Evolutionary conservation across 2,797 vertebrate species (phyloP).

Genomic region (Steatocranus sp.): DNA sequence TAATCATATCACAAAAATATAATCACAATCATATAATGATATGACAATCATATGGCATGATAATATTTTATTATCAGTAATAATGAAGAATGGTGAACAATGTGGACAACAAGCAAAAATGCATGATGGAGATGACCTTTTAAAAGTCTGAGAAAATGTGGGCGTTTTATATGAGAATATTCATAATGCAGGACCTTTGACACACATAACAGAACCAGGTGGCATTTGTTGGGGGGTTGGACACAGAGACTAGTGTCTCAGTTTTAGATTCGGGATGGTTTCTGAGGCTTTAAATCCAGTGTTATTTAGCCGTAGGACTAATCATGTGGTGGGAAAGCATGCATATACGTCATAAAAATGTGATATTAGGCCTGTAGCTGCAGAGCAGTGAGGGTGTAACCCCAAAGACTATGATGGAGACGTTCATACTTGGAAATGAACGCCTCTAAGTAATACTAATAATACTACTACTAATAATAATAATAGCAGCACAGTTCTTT

Average conservation of each 20-base stretch:
- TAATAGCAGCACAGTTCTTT: background rate
- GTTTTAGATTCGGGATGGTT: background rate
- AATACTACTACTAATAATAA: accelerated
- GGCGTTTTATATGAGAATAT: background rate
- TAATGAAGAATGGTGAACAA: background rate
- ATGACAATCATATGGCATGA: background rate
- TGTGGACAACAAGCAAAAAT: background rate
- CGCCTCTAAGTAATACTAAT: background rate
- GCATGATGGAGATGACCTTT: background rate
- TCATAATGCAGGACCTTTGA: background rate
- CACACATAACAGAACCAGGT: background rate
- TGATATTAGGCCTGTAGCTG: background rate
- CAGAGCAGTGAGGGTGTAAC: background rate
- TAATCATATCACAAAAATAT: background rate
- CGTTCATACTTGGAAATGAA: background rate
- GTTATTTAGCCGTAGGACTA: background rate
- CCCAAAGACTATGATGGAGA: background rate
- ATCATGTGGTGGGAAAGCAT: background rate
- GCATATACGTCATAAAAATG: background rate
- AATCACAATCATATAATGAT: background rate
- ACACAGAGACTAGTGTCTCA: background rate
- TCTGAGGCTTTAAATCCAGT: background rate
- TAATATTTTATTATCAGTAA: background rate
- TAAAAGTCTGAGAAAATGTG: background rate
- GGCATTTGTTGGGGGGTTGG: background rate